A percentile compares a stretch with the other conserved stretches of the same genome.
These are phyloP conservation scores for Serilophus lunatus DNA, from an alignment of 2,113 vertebrate genomes.

Conservation along the genomic window DNA sequence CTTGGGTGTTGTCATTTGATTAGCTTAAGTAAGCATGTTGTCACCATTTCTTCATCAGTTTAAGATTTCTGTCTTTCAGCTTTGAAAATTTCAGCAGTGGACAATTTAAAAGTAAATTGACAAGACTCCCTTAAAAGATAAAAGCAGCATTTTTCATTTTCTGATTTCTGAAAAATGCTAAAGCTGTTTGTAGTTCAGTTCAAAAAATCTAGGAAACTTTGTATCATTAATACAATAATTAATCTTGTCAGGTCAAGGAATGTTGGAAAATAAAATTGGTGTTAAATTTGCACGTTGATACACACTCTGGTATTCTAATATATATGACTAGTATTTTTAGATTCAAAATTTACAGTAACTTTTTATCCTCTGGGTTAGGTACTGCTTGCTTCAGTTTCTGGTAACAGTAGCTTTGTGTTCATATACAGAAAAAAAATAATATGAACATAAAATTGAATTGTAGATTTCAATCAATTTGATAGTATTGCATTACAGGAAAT, in stretches of 20 bases:
- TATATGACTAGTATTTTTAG: neutral
- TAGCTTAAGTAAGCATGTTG: neutral
- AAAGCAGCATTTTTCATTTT: neutral
- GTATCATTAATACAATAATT: neutral
- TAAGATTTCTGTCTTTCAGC: neutral
- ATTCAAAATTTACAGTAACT: neutral
- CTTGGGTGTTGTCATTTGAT: neutral
- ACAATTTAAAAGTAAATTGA: neutral
- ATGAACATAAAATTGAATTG: neutral
- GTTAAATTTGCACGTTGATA: neutral
- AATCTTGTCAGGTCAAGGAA: neutral
- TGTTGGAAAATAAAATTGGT: neutral
- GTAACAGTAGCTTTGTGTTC: neutral
- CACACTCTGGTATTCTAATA: neutral
- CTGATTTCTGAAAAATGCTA: neutral
- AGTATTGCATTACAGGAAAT: neutral
- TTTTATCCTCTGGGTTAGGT: neutral
- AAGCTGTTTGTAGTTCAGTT: neutral
- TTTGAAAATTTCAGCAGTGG: neutral
- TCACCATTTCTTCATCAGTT: neutral
- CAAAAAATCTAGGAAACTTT: neutral
- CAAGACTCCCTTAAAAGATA: neutral
- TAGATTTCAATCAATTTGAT: neutral
- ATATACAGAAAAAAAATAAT: neutral
- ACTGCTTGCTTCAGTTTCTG: neutral